phyloP scores from a whole-genome alignment of 1,140 invertebrate species.

The Galendromus occidentalis region DNA sequence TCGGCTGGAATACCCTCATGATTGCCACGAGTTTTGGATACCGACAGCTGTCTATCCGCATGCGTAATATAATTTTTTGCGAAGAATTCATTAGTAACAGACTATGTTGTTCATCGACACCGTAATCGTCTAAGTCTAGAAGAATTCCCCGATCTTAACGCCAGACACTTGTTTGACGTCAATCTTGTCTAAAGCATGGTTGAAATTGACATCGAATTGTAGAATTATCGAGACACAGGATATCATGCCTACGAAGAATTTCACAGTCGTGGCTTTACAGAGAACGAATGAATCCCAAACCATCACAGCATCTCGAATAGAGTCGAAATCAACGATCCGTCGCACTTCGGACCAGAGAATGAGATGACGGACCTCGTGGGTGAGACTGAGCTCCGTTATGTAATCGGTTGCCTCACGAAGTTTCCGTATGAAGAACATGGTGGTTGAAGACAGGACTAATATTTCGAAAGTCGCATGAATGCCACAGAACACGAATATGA shows the following conservation, averaged over 20 bases:
- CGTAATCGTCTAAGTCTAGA: too few relatives aligned
- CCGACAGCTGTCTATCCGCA: too few relatives aligned
- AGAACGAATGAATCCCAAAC: conserved; percentile 1
- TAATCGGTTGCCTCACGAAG: background rate
- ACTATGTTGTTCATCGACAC: too few relatives aligned
- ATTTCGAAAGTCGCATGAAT: background rate
- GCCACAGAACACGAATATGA: background rate
- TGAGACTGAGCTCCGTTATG: background rate
- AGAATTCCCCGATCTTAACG: too few relatives aligned
- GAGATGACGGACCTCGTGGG: background rate
- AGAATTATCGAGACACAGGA: background rate
- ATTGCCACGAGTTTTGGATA: too few relatives aligned
- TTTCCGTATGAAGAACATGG: background rate
- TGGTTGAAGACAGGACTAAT: background rate
- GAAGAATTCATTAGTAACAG: too few relatives aligned
- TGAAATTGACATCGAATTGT: background rate
- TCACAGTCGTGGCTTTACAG: background rate
- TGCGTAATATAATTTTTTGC: too few relatives aligned
- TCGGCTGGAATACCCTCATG: too few relatives aligned
- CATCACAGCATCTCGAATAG: background rate
- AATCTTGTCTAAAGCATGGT: background rate
- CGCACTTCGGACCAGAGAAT: background rate
- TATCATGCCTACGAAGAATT: background rate
- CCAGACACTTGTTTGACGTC: background rate
- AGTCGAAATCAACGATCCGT: background rate